Base-by-base conservation (phyloP, 2,888 invertebrate genomes). In the Aquatica leii region DNA sequence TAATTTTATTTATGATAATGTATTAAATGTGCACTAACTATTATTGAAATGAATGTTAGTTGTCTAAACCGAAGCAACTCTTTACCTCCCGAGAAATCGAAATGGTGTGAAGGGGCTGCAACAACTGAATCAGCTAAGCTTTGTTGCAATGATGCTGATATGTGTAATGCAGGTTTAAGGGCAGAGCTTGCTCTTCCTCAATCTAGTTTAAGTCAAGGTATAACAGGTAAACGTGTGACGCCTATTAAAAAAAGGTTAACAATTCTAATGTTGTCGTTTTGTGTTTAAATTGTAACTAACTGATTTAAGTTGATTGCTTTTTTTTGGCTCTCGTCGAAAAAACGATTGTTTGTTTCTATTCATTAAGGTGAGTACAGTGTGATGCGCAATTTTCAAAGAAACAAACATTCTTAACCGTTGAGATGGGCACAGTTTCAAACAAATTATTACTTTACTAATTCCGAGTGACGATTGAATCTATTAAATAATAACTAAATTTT, bases 71-170 rank as follows among this genome's bases (percentile, higher is more conserved):
- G 74, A 74, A 73, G 67, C 68, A 62, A 76, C 37, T 81, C 77
- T 85, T 86, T 88, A 77, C 89, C 89, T 72, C 88, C 87, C 74
- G 88, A 87, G 80, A 80, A 82, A 72, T 84, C 87, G 50, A 76
- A 77, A 70, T 79, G 76, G 80, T 87, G 87, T 80, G 77, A 75
- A 68, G 75, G 73, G 70, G 78, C 76, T 72, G 79, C 80, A 69
- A 78, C 80, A 69, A 71, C 77, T 61, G 62, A 65, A 62, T 52
- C 65, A 69, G 79, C 76, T 74, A 68, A 71, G 57, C 60, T 70
- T 65, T 85, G 86, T 81, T 88, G 88, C 82, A 80, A 83, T 74
- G 78, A 84, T 77, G 81, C 78, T 78, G 85, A 88, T 80, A 83
- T 82, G 81, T 88, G 88, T 84, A 88, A 87, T 82, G 77, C 77